These are phyloP conservation scores for Yponomeuta sedellus DNA, from an alignment of 2,888 invertebrate genomes.

Conservation along the genomic window DNA sequence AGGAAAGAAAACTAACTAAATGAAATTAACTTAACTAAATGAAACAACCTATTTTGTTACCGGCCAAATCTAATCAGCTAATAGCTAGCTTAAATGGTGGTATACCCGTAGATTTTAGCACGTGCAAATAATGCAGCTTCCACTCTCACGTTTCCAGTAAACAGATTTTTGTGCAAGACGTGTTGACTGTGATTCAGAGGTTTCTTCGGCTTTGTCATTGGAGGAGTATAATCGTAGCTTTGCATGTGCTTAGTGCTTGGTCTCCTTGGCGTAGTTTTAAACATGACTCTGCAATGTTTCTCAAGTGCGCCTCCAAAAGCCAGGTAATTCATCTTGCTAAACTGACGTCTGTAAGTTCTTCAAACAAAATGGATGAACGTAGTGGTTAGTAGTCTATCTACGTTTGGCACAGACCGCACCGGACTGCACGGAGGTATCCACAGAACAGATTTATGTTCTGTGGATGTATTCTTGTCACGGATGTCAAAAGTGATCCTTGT, in stretches of 20 bases:
- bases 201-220: background rate
- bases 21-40: background rate
- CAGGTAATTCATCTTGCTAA: slow-evolving; percentile 46
- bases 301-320: slow-evolving; percentile 45
- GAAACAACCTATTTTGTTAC: background rate
- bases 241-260: background rate
- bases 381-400: too few species aligned
- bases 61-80: background rate
- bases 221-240: background rate
- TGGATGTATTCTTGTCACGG: too few species aligned
- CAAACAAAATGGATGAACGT: background rate
- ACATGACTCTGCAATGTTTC: slow-evolving; percentile 38
- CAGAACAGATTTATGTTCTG: too few species aligned
- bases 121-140: slow-evolving; percentile 30
- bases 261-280: slow-evolving; percentile 44
- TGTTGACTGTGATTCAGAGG: slow-evolving; percentile 20
- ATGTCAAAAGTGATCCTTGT: too few species aligned
- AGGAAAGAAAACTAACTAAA: too few species aligned
- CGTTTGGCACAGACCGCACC: too few species aligned
- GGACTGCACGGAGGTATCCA: too few species aligned
- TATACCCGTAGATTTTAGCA: slow-evolving; percentile 24
- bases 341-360: background rate
- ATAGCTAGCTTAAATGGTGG: slow-evolving; percentile 15
- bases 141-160: slow-evolving; percentile 34
- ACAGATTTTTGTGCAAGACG: slow-evolving; percentile 27